Conservation (phyloP, 2,888 invertebrate species). For the Papilio elwesi region DNA sequence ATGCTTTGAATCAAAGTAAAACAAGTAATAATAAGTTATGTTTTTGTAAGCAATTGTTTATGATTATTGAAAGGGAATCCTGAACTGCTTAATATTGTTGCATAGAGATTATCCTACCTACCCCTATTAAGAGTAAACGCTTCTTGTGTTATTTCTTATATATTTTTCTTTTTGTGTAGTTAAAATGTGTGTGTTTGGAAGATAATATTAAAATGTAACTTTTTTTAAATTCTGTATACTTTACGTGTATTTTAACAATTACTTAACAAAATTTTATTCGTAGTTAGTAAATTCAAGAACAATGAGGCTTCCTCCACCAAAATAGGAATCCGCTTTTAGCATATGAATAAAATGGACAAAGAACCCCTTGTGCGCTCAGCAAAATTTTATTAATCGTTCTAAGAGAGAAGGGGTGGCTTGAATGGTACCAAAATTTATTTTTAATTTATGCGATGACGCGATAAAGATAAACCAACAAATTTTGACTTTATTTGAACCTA, state of each 20-base stretch:
- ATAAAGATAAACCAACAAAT: constrained; percentile 31
- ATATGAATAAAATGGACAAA: constrained; percentile 80
- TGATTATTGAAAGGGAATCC: too few species aligned
- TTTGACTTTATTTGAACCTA: constrained; percentile 9
- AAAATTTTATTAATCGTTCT: constrained; percentile 73
- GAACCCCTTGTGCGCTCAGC: constrained; percentile 63
- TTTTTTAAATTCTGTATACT: background rate
- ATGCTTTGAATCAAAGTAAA: constrained; percentile 20
- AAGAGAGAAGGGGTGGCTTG: constrained; percentile 46
- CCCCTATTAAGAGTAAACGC: too few species aligned
- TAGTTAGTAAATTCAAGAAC: constrained; percentile 56
- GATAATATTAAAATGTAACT: background rate
- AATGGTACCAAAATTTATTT: constrained; percentile 41
- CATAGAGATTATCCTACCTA: too few species aligned
- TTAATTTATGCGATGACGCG: constrained; percentile 37
- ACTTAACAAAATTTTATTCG: constrained; percentile 14
- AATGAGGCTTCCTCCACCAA: constrained; percentile 65
- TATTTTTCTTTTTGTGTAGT: too few species aligned
- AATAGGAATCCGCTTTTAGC: constrained; percentile 73
- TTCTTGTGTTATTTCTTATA: too few species aligned
- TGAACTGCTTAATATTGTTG: too few species aligned
- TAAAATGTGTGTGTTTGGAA: too few species aligned
- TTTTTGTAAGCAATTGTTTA: too few species aligned
- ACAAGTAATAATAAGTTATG: background rate
- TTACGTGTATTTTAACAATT: constrained; percentile 28